These are phyloP conservation scores for Chlorops oryzae DNA, from an alignment of 1,140 invertebrate species.

Conservation along the genomic window DNA sequence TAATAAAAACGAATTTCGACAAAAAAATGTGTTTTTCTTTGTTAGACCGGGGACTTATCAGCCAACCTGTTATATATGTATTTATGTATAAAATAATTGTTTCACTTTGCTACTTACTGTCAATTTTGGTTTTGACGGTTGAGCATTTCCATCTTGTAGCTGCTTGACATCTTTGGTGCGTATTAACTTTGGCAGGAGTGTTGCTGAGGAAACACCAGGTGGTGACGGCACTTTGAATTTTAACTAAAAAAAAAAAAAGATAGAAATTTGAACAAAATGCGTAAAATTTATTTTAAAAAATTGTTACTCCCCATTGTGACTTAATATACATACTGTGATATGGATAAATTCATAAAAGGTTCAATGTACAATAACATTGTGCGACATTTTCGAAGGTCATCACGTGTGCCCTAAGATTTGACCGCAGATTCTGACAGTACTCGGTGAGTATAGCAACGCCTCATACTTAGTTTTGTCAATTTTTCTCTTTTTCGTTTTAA, in stretches of 20 bases:
- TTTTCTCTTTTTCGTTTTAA: too few species aligned
- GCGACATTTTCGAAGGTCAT: neutral
- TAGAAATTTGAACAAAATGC: neutral
- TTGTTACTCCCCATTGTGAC: neutral
- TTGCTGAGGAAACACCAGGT: conserved; percentile 48
- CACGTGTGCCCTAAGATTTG: too few species aligned
- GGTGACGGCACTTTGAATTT: conserved; percentile 46
- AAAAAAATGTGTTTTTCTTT: too few species aligned
- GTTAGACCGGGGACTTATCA: too few species aligned
- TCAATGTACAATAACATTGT: neutral
- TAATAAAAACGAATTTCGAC: too few species aligned
- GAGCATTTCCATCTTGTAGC: conserved; percentile 48
- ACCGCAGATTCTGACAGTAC: too few species aligned
- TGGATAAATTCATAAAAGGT: neutral
- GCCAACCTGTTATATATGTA: too few species aligned
- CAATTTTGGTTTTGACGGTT: conserved; percentile 61
- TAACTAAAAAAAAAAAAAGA: conserved; percentile 28
- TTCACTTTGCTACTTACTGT: conserved; percentile 51
- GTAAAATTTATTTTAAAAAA: neutral
- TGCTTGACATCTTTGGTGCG: conserved; percentile 70
- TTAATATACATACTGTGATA: neutral
- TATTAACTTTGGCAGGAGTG: conserved; percentile 68
- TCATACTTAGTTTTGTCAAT: too few species aligned
- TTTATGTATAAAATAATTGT: conserved; percentile 3
- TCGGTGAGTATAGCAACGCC: too few species aligned